Conservation (phyloP, 2,888 invertebrate genomes). For the Coenonympha arcania region DNA sequence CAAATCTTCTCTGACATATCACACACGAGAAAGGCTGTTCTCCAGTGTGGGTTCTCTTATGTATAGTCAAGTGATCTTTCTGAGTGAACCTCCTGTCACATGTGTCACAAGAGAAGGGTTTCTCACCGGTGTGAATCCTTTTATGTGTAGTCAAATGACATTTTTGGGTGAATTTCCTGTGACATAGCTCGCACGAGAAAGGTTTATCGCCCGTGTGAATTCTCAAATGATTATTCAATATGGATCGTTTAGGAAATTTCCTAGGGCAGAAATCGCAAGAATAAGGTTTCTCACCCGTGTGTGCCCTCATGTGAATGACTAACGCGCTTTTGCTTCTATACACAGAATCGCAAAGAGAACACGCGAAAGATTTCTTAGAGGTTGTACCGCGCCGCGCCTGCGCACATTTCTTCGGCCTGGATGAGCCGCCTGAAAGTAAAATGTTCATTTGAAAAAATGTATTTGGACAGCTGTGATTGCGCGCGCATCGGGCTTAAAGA, state of each 20-base stretch:
- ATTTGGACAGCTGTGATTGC: too few species aligned
- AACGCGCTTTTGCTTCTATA: neutral
- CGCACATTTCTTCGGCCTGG: neutral
- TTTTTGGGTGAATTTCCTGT: too few species aligned
- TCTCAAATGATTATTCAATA: too few species aligned
- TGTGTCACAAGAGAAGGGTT: too few species aligned
- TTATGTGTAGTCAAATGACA: too few species aligned
- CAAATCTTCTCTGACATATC: neutral
- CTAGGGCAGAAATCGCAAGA: neutral
- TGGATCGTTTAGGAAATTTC: too few species aligned
- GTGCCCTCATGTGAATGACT: neutral
- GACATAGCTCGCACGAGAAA: too few species aligned
- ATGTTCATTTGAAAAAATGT: too few species aligned
- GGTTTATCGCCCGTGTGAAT: too few species aligned
- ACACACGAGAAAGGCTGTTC: neutral
- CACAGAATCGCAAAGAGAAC: neutral
- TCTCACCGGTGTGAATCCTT: too few species aligned
- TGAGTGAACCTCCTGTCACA: too few species aligned
- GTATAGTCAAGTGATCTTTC: neutral
- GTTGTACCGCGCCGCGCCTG: neutral
- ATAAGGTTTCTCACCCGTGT: neutral
- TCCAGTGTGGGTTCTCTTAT: neutral
- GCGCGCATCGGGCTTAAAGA: too few species aligned
- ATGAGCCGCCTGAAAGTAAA: neutral
- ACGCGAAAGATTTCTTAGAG: neutral